Conservation (phyloP, 1,140 invertebrate species). For the Ylistrum balloti region DNA sequence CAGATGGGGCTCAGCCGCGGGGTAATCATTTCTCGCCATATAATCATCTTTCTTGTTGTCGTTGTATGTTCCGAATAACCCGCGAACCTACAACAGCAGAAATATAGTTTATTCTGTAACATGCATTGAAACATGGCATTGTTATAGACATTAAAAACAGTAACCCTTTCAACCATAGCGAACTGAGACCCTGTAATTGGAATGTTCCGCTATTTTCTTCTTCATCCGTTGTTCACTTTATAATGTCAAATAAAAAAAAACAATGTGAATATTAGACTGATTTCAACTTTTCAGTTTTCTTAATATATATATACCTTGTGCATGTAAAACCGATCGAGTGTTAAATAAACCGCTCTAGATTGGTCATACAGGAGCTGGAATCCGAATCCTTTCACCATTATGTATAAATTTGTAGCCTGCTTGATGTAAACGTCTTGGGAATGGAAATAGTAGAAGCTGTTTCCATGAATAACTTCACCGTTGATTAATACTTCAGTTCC, state of each 20-base stretch:
- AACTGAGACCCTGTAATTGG: too few relatives aligned
- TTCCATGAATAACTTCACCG: conserved; percentile 9
- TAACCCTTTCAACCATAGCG: too few relatives aligned
- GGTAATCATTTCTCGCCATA: conserved; percentile 5
- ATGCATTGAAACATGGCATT: too few relatives aligned
- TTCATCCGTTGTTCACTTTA: too few relatives aligned
- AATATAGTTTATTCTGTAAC: too few relatives aligned
- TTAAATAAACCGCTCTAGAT: conserved; percentile 56
- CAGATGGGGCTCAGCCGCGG: background rate
- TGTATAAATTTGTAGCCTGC: conserved; percentile 56
- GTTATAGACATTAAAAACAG: too few relatives aligned
- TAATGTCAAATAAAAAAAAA: too few relatives aligned
- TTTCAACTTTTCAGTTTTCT: too few relatives aligned
- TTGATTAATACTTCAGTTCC: conserved; percentile 47
- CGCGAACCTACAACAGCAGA: background rate
- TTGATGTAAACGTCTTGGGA: conserved; percentile 62
- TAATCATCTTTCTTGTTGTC: conserved; percentile 8
- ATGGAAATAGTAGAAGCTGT: conserved; percentile 43
- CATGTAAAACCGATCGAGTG: conserved; percentile 60
- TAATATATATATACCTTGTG: conserved; percentile 61
- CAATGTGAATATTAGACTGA: too few relatives aligned
- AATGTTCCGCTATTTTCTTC: too few relatives aligned
- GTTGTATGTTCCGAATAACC: background rate
- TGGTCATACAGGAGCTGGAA: conserved; percentile 62
- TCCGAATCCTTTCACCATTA: conserved; percentile 64